phyloP scores from a whole-genome alignment of 1,140 invertebrate species.

The Scylla paramamosain region DNA sequence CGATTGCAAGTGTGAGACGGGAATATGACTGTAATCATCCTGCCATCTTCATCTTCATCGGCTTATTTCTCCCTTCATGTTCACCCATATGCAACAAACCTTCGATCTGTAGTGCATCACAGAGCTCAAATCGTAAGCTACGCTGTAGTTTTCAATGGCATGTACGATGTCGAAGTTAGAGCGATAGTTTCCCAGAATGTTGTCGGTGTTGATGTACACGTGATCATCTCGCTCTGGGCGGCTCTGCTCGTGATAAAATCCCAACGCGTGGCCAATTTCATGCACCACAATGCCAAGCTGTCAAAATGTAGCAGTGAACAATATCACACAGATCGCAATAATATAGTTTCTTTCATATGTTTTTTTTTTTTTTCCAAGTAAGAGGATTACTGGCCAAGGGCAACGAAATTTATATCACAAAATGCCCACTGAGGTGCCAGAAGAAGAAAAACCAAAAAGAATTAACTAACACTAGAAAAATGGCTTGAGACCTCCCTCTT shows the following conservation, averaged over 20 bases:
- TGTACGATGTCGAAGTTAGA: neutral
- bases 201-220: neutral
- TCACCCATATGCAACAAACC: too few species aligned
- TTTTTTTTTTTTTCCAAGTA: too few species aligned
- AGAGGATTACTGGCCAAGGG: too few species aligned
- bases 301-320: neutral
- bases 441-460: too few species aligned
- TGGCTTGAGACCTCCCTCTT: too few species aligned
- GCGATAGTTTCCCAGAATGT: neutral
- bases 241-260: neutral
- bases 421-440: too few species aligned
- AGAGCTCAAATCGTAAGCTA: neutral
- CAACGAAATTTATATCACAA: too few species aligned
- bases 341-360: too few species aligned
- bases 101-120: neutral
- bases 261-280: conserved; percentile 18
- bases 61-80: too few species aligned
- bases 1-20: neutral
- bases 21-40: neutral
- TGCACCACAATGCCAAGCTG: conserved; percentile 13
- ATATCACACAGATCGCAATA: too few species aligned
- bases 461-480: too few species aligned
- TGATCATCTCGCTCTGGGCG: neutral
- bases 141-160: neutral
- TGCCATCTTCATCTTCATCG: too few species aligned